Evolutionary conservation across 1,140 invertebrate genomes (phyloP).

Genomic region (Spodoptera frugiperda): DNA sequence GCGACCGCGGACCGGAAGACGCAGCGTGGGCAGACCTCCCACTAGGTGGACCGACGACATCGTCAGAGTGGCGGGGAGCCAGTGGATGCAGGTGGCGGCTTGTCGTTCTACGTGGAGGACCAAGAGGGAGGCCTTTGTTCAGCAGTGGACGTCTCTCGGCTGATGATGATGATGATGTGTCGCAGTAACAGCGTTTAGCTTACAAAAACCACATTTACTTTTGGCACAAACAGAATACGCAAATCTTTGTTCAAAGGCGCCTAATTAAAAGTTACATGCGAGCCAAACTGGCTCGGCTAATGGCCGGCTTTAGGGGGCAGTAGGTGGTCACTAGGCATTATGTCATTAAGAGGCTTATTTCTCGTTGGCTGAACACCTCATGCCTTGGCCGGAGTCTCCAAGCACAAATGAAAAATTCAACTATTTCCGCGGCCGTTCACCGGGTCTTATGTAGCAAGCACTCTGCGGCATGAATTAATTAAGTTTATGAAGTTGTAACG

Average conservation of each 20-base stretch:
- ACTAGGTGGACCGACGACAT: too few relatives aligned
- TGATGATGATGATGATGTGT: too few relatives aligned
- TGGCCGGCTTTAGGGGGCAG: conserved; percentile 1
- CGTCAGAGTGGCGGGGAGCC: too few relatives aligned
- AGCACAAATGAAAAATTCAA: conserved; percentile 38
- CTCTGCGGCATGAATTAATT: conserved; percentile 7
- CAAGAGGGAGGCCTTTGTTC: too few relatives aligned
- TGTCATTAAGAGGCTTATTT: conserved; percentile 23
- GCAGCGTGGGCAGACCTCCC: too few relatives aligned
- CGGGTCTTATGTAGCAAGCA: neutral
- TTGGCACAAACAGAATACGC: neutral
- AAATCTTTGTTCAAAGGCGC: neutral
- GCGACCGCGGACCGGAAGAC: too few relatives aligned
- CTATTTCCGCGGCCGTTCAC: neutral
- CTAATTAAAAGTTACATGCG: conserved; percentile 29
- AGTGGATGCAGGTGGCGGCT: too few relatives aligned
- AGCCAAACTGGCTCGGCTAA: neutral
- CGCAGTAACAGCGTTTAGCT: too few relatives aligned
- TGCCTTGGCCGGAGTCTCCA: neutral
- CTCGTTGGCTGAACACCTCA: conserved; percentile 15
- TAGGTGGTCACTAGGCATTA: conserved; percentile 13
- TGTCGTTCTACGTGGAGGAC: too few relatives aligned
- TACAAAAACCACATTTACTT: conserved; percentile 1
- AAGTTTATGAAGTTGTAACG: conserved; percentile 24
- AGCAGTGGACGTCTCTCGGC: too few relatives aligned